A percentile compares a stretch with the other conserved stretches of the same genome.
phyloP scores from a whole-genome alignment of 2,797 vertebrate species.

The Diceros bicornis region DNA sequence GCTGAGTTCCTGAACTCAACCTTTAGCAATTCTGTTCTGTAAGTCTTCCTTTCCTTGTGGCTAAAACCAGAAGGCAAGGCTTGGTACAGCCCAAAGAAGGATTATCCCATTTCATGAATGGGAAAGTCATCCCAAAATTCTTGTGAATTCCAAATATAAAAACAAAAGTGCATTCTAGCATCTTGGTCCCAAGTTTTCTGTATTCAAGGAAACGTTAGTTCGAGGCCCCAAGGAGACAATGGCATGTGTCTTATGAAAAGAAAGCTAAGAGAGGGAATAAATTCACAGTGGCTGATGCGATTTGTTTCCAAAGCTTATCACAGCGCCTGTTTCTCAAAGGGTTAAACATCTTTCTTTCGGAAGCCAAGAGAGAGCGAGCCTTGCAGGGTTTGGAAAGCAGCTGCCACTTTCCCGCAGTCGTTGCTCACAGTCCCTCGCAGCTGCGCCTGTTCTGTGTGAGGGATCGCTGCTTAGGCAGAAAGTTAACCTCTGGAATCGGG shows the following conservation, averaged over 20 bases:
- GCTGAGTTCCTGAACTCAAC: background rate
- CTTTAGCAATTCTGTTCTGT: background rate
- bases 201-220: background rate
- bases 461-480: accelerated
- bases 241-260: background rate
- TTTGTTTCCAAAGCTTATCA: background rate
- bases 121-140: background rate
- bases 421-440: background rate
- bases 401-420: background rate
- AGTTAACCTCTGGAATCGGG: background rate
- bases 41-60: background rate
- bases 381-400: background rate
- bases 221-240: background rate
- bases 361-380: background rate
- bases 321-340: background rate
- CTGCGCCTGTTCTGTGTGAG: background rate
- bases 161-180: background rate
- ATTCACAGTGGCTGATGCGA: background rate
- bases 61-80: background rate
- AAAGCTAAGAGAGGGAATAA: background rate
- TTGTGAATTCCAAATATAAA: background rate
- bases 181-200: background rate
- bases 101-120: background rate
- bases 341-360: background rate
- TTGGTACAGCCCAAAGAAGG: background rate